Evolutionary conservation across 2,113 vertebrate species (phyloP).

Genomic region (Riparia riparia): DNA sequence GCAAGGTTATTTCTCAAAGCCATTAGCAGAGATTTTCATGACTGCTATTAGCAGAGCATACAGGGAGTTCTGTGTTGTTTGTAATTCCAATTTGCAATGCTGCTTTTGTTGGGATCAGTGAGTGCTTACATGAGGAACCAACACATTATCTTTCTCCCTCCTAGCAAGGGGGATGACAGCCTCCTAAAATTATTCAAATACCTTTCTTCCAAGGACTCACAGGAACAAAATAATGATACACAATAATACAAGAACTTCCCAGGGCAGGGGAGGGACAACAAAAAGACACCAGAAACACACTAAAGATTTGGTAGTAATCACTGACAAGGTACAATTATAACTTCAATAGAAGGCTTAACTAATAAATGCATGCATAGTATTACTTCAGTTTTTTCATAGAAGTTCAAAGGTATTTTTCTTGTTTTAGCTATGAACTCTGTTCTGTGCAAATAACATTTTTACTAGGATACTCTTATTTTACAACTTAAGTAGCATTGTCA

Average conservation of each 20-base stretch:
- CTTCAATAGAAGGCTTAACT: not conserved
- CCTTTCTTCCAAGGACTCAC: not conserved
- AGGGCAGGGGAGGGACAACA: not conserved
- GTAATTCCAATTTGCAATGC: not conserved
- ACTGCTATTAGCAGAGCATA: not conserved
- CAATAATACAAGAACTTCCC: not conserved
- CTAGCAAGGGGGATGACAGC: not conserved
- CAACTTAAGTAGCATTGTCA: not conserved
- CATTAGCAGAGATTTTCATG: not conserved
- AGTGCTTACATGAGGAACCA: not conserved
- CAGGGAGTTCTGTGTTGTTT: not conserved
- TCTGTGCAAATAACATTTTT: not conserved
- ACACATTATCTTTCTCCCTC: not conserved
- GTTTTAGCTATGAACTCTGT: not conserved
- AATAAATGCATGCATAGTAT: not conserved
- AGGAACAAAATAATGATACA: slow-evolving; percentile 19
- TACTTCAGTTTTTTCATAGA: not conserved
- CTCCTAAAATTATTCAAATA: not conserved
- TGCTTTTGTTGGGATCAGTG: not conserved
- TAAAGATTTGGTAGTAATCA: not conserved
- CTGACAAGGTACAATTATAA: not conserved
- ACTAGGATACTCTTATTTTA: not conserved
- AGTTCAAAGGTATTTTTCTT: not conserved
- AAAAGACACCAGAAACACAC: not conserved
- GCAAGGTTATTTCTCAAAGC: not conserved